Conservation (phyloP, 1,140 invertebrate species). For the Atta colombica region DNA sequence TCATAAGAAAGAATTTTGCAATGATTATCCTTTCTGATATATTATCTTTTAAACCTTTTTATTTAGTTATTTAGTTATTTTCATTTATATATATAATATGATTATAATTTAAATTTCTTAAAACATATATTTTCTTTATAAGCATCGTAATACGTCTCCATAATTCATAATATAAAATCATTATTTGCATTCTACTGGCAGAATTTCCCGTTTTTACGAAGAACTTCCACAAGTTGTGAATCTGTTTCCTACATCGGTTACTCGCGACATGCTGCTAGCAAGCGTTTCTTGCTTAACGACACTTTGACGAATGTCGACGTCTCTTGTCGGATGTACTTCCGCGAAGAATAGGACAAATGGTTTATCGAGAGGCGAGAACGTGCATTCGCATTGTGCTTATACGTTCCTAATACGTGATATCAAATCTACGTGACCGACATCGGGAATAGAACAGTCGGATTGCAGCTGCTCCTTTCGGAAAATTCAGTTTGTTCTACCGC, state of each 20-base stretch:
- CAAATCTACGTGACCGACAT: constrained; percentile 57
- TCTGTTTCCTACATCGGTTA: constrained; percentile 30
- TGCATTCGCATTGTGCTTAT: constrained; percentile 59
- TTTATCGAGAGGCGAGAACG: constrained; percentile 45
- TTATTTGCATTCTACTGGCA: background rate
- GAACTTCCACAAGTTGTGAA: constrained; percentile 34
- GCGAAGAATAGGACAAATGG: constrained; percentile 52
- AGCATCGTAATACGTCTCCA: background rate
- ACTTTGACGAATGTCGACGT: constrained; percentile 66
- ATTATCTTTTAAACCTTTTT: background rate
- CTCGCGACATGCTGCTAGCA: constrained; percentile 26
- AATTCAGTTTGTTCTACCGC: constrained; percentile 29
- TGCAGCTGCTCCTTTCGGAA: constrained; percentile 49
- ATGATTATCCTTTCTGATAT: background rate
- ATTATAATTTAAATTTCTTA: background rate
- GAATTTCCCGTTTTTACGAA: background rate
- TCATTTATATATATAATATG: too few relatives aligned
- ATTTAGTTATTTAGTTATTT: background rate
- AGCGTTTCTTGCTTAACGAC: constrained; percentile 62
- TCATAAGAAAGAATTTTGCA: background rate
- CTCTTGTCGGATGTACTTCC: constrained; percentile 30
- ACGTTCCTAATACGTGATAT: constrained; percentile 60
- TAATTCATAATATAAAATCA: constrained; percentile 19
- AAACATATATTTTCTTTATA: background rate
- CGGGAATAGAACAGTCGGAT: constrained; percentile 29